Base-by-base conservation (phyloP, 2,113 vertebrate genomes). In the Nothocercus nigrocapillus region DNA sequence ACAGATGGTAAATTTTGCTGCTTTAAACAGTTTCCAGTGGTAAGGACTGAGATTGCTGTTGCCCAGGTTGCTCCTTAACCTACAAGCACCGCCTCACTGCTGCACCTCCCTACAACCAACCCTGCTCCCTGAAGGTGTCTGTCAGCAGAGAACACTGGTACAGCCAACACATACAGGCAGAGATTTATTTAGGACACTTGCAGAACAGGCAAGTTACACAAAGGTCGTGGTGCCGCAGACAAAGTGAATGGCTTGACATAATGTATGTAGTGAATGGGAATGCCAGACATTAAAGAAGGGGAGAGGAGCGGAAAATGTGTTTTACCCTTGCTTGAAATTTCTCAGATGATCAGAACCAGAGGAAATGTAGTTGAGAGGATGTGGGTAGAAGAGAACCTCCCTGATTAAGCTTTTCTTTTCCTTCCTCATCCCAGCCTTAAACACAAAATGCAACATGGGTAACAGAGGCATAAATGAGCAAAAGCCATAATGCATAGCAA, bases 91-190 rank as follows among this genome's bases (percentile, higher is more conserved):
- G 36, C 47, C 25, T 63, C 66, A 38, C 20, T 69, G 27, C 42
- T 64, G 21, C 36, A 59, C 19, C 20, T 24, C 25, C 12, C 1
- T 38, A 44, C 44, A 85, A 47, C 13, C 47, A 85, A 14, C 0
- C 0, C 13, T 0, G 0, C 3, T 70, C 11, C 1, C 0, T 25
- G 21, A 86, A 67, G 24, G 9, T 20, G 19, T 27, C 49, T 11
- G 38, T 34, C 62, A 69, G 45, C n/a, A 28, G 45, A 74, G 36
- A 95, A 16, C 1, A 2, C 19, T 68, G 51, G 42, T 32, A 5
- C 12, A 38, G 36, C 34, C 18, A 4, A 42, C 49, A 34, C 44
- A 51, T 1, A 2, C 2, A 51, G 42, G 28, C 32, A 84, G 61
- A 68, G 53, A 73, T 54, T 75, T 76, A 73, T 24, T 84, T 74